Conservation (phyloP, 2,888 invertebrate genomes). For the Rhodophaea formosa region DNA sequence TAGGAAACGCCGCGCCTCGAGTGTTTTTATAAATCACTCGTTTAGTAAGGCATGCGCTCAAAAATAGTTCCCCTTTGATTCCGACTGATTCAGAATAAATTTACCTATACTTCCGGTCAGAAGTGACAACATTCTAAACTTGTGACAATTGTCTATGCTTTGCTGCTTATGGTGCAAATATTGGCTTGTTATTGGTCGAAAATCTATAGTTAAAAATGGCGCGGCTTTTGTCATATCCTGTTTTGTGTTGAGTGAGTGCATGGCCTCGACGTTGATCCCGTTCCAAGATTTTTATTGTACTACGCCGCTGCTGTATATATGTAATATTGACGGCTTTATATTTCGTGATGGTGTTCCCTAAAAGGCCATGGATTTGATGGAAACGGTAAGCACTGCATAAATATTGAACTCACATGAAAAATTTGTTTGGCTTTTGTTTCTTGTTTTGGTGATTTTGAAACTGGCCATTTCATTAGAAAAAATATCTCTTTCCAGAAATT, state of each 20-base stretch:
- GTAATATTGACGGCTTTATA: slow-evolving; percentile 65
- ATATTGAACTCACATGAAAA: slow-evolving; percentile 53
- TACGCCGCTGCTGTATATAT: slow-evolving; percentile 59
- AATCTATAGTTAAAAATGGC: slow-evolving; percentile 59
- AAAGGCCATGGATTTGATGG: slow-evolving; percentile 82
- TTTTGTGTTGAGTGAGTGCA: slow-evolving; percentile 71
- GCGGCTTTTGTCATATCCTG: slow-evolving; percentile 78
- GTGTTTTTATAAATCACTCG: too few relatives aligned
- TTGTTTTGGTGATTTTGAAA: slow-evolving; percentile 82
- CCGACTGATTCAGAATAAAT: too few relatives aligned
- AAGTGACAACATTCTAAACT: slow-evolving; percentile 32
- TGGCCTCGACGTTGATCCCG: slow-evolving; percentile 72
- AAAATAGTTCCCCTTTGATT: too few relatives aligned
- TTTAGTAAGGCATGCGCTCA: too few relatives aligned
- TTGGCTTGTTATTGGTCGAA: slow-evolving; percentile 51
- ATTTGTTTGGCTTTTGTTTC: slow-evolving; percentile 81
- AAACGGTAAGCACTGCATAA: slow-evolving; percentile 74
- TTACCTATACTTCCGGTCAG: slow-evolving; percentile 37
- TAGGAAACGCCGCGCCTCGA: too few relatives aligned
- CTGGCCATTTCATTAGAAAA: slow-evolving; percentile 81
- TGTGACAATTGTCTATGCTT: slow-evolving; percentile 34
- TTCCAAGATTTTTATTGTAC: slow-evolving; percentile 63
- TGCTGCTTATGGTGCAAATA: slow-evolving; percentile 40
- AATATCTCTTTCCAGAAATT: slow-evolving; percentile 81
- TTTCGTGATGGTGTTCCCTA: slow-evolving; percentile 80